These are phyloP conservation scores for Acanthaster planci DNA, from an alignment of 35 echinoderm and acorn worm genomes.

Conservation along the genomic window DNA sequence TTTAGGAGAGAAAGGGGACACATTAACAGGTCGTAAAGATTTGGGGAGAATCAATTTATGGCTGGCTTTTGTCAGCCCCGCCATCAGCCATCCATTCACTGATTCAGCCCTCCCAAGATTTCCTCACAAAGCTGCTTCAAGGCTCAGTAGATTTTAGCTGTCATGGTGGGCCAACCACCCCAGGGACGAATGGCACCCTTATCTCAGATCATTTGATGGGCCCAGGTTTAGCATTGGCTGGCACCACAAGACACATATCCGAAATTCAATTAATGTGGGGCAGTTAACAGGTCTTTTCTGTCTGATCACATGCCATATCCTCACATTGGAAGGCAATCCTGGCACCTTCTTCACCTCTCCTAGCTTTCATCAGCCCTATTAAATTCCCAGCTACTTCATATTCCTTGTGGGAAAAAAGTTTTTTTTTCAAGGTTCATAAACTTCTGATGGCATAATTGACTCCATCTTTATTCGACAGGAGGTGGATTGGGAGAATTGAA, in stretches of 20 bases:
- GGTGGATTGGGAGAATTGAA: too few species aligned
- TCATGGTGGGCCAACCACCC: too few species aligned
- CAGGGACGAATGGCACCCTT: background rate
- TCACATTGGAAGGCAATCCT: background rate
- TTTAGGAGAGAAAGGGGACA: too few species aligned
- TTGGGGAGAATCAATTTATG: too few species aligned
- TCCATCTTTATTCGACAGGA: too few species aligned
- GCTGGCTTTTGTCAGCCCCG: too few species aligned
- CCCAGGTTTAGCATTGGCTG: background rate
- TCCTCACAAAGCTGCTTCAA: too few species aligned
- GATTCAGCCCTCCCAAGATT: too few species aligned
- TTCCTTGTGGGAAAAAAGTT: background rate
- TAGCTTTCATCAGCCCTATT: background rate
- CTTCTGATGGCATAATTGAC: background rate
- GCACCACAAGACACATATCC: background rate
- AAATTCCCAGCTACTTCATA: background rate
- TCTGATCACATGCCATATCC: background rate
- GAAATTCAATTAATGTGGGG: conserved; percentile 5
- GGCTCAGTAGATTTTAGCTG: too few species aligned
- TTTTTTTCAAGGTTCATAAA: background rate
- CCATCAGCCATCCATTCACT: too few species aligned
- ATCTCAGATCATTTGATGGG: background rate
- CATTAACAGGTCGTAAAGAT: too few species aligned
- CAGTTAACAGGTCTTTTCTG: conserved; percentile 18
- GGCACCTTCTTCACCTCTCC: background rate